Evolutionary conservation across 2,888 invertebrate species (phyloP).

Genomic region (Spatulosminthurus flaviceps): DNA sequence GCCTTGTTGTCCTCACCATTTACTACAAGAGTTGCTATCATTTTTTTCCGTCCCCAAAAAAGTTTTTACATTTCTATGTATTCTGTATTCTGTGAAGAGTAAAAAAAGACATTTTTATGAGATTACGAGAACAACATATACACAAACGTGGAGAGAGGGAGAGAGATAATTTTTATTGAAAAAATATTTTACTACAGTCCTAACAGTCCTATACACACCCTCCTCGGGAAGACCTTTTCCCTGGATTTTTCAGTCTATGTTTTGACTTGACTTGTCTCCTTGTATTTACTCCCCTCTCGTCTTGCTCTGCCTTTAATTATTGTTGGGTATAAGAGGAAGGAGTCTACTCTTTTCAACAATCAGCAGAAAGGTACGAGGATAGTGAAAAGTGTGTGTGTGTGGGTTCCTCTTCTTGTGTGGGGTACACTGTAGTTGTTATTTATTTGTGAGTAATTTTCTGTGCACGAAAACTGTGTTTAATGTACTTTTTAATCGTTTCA

Average conservation of each 20-base stretch:
- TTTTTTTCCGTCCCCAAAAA: too few species aligned
- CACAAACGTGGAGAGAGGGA: neutral
- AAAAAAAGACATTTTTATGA: neutral
- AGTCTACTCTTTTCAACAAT: neutral
- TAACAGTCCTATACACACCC: too few species aligned
- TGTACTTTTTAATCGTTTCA: constrained; percentile 24
- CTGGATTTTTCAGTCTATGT: neutral
- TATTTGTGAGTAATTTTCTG: constrained; percentile 22
- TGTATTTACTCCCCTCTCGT: neutral
- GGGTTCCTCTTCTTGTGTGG: constrained; percentile 29
- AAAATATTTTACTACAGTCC: neutral
- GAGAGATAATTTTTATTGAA: neutral
- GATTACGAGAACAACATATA: constrained; percentile 1
- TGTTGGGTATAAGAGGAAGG: neutral
- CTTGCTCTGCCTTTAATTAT: neutral
- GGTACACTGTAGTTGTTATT: constrained; percentile 16
- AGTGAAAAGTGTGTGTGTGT: constrained; percentile 20
- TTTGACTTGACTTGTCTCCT: constrained; percentile 2
- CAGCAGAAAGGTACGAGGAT: neutral
- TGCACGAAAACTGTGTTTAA: constrained; percentile 30
- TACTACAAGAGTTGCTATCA: too few species aligned
- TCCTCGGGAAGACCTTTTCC: neutral
- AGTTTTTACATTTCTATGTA: too few species aligned
- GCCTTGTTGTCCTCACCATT: neutral
- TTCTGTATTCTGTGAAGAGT: too few species aligned